These are phyloP conservation scores for Trididemnum clinides DNA, from an alignment of 23 tunicate species.

Conservation along the genomic window DNA sequence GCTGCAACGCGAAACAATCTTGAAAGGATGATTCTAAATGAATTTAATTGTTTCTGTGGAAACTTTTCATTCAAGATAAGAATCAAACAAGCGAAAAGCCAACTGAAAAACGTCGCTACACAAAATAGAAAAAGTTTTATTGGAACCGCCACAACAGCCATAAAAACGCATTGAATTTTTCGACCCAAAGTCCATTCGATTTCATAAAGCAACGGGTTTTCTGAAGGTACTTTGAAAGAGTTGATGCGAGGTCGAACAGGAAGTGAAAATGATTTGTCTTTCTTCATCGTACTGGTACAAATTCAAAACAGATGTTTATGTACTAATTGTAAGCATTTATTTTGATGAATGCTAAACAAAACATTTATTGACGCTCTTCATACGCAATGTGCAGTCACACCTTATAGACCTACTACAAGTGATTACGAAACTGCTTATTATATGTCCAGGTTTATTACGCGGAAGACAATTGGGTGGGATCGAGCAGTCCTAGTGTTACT, in stretches of 20 bases:
- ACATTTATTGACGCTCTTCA: too few relatives aligned
- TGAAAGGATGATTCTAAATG: constrained; percentile 2
- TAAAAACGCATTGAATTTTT: constrained; percentile 31
- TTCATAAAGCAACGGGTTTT: constrained; percentile 69
- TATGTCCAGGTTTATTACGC: too few relatives aligned
- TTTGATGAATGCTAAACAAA: too few relatives aligned
- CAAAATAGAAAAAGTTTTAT: not conserved
- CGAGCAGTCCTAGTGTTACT: too few relatives aligned
- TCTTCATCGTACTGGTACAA: too few relatives aligned
- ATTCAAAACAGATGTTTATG: too few relatives aligned
- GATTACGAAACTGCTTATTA: too few relatives aligned
- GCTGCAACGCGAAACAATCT: constrained; percentile 27
- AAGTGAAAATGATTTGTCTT: not conserved
- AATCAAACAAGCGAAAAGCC: not conserved
- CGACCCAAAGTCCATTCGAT: not conserved
- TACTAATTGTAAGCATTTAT: too few relatives aligned
- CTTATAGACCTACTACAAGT: too few relatives aligned
- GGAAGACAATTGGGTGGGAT: too few relatives aligned
- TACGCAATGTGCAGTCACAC: too few relatives aligned
- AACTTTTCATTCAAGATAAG: not conserved
- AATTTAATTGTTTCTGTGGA: not conserved
- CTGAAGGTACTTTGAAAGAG: constrained; percentile 44
- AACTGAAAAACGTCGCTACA: not conserved
- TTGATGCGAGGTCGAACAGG: constrained; percentile 25
- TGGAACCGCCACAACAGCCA: constrained; percentile 37